Evolutionary conservation across 2,888 invertebrate genomes (phyloP).

Genomic region (Tenthredo livida): DNA sequence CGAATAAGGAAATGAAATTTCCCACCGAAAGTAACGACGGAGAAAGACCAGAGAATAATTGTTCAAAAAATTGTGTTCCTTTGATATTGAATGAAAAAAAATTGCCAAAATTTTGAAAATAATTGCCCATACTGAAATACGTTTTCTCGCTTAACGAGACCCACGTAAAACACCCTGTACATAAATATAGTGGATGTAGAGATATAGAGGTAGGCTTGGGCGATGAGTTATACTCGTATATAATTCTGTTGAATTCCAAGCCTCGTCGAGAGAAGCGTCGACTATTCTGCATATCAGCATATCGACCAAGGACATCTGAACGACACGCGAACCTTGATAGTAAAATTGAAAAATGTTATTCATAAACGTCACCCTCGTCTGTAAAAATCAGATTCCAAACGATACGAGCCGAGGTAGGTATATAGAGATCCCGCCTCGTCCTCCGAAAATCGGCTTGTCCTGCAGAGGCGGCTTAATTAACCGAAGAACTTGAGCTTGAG

Average conservation of each 20-base stretch:
- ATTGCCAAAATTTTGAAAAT: background rate
- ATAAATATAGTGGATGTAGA: background rate
- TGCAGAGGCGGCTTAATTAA: constrained; percentile 1
- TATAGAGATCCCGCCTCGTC: background rate
- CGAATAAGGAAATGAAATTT: background rate
- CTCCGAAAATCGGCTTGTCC: constrained; percentile 18
- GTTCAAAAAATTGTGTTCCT: background rate
- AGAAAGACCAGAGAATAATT: background rate
- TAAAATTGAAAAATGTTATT: constrained; percentile 38
- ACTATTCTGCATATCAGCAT: constrained; percentile 25
- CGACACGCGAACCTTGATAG: constrained; percentile 47
- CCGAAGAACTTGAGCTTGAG: background rate
- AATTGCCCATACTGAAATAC: background rate
- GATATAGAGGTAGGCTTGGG: background rate
- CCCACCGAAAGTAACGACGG: background rate
- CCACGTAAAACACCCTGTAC: background rate
- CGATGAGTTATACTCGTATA: constrained; percentile 32
- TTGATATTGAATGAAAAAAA: background rate
- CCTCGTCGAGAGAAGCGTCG: background rate
- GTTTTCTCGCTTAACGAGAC: background rate
- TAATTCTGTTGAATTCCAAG: constrained; percentile 4
- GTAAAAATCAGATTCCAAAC: constrained; percentile 42
- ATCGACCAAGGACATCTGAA: constrained; percentile 46
- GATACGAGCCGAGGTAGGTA: background rate
- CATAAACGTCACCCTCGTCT: constrained; percentile 45